Evolutionary conservation across 2,113 vertebrate species (phyloP).

Genomic region (Notarius lentiginosus): DNA sequence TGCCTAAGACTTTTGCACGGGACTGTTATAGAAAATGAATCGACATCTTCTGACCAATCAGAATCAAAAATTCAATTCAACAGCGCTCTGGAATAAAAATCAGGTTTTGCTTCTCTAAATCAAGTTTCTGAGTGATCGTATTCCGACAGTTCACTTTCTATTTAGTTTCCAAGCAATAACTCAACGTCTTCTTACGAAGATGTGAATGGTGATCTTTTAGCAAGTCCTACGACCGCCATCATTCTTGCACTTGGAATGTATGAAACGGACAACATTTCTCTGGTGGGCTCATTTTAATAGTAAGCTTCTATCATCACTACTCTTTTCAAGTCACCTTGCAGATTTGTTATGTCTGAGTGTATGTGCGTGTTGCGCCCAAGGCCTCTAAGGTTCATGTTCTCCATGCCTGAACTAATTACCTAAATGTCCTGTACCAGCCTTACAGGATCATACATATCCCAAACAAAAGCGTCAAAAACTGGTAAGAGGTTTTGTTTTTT

Average conservation of each 20-base stretch:
- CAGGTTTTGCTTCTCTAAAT: too few relatives aligned
- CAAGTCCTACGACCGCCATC: background rate
- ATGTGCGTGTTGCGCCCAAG: background rate
- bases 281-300: conserved; percentile 20
- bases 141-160: background rate
- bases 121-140: background rate
- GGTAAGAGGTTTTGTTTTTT: background rate
- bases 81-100: background rate
- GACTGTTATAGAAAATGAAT: background rate
- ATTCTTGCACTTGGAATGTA: background rate
- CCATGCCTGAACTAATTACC: conserved; percentile 10
- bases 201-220: background rate
- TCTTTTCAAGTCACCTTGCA: conserved; percentile 5
- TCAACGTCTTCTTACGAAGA: background rate
- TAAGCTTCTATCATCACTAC: background rate
- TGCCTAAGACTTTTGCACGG: too few relatives aligned
- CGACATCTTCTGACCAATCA: background rate
- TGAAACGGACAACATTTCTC: background rate
- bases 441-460: conserved; percentile 10
- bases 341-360: conserved; percentile 26
- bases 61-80: background rate
- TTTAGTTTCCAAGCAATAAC: background rate
- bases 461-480: conserved; percentile 1
- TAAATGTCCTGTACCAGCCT: background rate
- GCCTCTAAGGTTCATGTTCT: conserved; percentile 6